A percentile compares a stretch with the other conserved stretches of the same genome.
Evolutionary conservation across 2,113 vertebrate species (phyloP).

Genomic region (Sarotherodon lohbergeri): DNA sequence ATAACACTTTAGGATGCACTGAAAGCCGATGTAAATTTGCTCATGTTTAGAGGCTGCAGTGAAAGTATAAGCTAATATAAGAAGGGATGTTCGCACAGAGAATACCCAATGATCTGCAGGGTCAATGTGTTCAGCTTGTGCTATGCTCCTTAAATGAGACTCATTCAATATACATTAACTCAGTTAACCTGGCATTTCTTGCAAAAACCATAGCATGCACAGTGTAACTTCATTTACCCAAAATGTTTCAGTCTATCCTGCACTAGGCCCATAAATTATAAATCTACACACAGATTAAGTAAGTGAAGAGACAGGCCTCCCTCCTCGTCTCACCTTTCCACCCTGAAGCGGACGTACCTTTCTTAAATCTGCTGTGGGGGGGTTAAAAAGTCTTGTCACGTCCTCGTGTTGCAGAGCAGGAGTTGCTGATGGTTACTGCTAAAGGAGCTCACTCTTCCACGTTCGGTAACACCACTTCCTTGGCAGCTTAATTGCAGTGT

Average conservation of each 20-base stretch:
- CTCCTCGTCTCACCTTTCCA: background rate
- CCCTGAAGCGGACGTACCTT: background rate
- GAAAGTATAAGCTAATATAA: background rate
- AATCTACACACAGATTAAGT: background rate
- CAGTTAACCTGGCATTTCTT: background rate
- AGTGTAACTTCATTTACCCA: background rate
- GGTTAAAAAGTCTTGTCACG: background rate
- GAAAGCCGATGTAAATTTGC: background rate
- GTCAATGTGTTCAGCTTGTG: background rate
- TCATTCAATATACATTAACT: background rate
- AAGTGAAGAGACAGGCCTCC: background rate
- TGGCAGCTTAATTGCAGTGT: background rate
- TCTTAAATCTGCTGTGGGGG: background rate
- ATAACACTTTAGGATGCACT: background rate
- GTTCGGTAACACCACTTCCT: background rate
- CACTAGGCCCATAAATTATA: background rate
- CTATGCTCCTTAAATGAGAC: background rate
- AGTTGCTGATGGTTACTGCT: background rate
- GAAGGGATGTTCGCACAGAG: background rate
- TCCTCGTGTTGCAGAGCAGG: background rate
- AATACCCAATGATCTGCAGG: background rate
- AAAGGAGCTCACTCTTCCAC: background rate
- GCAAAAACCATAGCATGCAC: background rate
- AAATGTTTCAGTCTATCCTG: background rate
- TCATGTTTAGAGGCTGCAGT: background rate